Conservation (phyloP, 2,113 vertebrate genomes). For the Solea solea region DNA sequence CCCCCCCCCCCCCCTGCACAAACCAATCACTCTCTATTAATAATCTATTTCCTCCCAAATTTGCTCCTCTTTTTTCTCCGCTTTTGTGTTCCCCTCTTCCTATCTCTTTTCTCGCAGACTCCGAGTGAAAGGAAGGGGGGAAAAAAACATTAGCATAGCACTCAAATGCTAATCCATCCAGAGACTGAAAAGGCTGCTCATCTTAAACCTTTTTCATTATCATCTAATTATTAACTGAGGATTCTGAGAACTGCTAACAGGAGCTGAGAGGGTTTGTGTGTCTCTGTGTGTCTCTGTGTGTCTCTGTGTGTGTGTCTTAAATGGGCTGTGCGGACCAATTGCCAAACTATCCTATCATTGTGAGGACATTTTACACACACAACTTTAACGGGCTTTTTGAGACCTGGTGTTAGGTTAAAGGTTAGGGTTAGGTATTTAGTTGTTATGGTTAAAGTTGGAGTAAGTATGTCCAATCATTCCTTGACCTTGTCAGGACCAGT, state of each 20-base stretch:
- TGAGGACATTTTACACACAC: too few relatives aligned
- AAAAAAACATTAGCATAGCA: conserved; percentile 71
- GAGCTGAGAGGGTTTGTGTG: conserved; percentile 42
- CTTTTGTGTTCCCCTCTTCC: conserved; percentile 22
- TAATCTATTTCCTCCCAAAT: conserved; percentile 64
- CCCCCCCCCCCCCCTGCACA: conserved; percentile 1
- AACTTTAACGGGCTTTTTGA: too few relatives aligned
- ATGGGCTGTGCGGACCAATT: too few relatives aligned
- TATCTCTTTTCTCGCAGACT: conserved; percentile 42
- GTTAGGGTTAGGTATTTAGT: too few relatives aligned
- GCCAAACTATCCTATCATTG: too few relatives aligned
- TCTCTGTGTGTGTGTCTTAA: neutral
- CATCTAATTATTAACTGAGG: conserved; percentile 80
- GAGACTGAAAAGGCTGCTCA: conserved; percentile 68
- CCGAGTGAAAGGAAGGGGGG: conserved; percentile 36
- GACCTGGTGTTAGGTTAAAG: too few relatives aligned
- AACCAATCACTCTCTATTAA: conserved; percentile 49
- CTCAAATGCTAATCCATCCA: conserved; percentile 77
- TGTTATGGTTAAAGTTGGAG: too few relatives aligned
- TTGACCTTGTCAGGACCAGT: too few relatives aligned
- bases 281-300: neutral
- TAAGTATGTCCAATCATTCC: too few relatives aligned
- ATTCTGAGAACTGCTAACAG: conserved; percentile 66
- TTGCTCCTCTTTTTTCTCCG: conserved; percentile 10
- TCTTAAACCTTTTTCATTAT: conserved; percentile 77